These are phyloP conservation scores for Caenorhabditis sp. DNA, from an alignment of 2,888 invertebrate genomes.

Conservation along the genomic window DNA sequence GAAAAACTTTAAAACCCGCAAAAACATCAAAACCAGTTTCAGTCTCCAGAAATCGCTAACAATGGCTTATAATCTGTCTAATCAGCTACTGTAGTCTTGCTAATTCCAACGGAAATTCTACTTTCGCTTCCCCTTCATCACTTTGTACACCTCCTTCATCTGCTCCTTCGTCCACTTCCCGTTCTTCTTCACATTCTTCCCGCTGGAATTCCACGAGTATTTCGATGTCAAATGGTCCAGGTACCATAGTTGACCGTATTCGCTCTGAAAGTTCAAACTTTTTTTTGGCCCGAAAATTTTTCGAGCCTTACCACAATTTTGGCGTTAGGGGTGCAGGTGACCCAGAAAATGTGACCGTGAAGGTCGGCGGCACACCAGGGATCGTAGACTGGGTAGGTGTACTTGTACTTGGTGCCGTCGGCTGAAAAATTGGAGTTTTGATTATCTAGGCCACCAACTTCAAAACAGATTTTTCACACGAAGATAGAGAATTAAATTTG, in stretches of 20 bases:
- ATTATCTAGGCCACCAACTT: no score
- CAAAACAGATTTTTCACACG: neutral
- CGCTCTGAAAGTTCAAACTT: conserved; percentile 26
- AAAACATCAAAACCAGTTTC: no score
- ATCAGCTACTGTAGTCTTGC: no score
- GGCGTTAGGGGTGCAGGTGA: conserved; percentile 61
- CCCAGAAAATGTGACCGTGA: conserved; percentile 67
- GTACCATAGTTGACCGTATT: conserved; percentile 52
- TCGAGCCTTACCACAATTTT: conserved; percentile 42
- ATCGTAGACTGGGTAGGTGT: conserved; percentile 59
- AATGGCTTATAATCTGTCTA: no score
- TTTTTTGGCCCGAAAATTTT: no score
- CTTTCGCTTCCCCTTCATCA: neutral
- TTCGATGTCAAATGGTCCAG: conserved; percentile 30
- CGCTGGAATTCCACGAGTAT: conserved; percentile 27
- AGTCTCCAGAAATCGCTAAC: no score
- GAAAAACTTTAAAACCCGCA: no score
- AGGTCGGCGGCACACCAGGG: conserved; percentile 68
- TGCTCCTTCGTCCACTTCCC: conserved; percentile 44
- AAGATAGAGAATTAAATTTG: neutral
- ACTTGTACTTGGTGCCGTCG: conserved; percentile 65
- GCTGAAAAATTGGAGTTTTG: conserved; percentile 46
- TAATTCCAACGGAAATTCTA: neutral
- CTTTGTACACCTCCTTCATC: conserved; percentile 39
- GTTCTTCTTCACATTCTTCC: conserved; percentile 39